phyloP scores from a whole-genome alignment of 2,113 vertebrate species.

The Phalacrocorax aristotelis region DNA sequence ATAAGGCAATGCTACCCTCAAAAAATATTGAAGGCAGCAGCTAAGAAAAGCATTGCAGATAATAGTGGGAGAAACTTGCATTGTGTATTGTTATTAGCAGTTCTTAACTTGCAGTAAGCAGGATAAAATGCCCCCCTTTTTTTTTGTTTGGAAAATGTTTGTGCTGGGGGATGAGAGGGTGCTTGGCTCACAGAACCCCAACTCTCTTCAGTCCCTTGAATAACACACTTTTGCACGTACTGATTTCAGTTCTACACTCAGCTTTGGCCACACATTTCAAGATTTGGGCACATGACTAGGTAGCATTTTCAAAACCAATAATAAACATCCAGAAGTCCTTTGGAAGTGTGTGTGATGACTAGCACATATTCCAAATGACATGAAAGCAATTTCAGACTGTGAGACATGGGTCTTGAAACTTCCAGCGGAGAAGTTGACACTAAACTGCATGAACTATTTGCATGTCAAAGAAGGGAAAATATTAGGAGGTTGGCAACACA shows the following conservation, averaged over 20 bases:
- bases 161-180: background rate
- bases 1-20: background rate
- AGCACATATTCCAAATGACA: fast-evolving
- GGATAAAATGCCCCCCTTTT: background rate
- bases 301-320: background rate
- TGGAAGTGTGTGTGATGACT: background rate
- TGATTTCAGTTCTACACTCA: background rate
- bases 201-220: background rate
- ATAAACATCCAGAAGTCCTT: background rate
- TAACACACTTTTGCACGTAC: background rate
- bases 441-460: background rate
- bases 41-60: background rate
- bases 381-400: background rate
- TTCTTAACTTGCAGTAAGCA: background rate
- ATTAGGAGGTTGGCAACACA: background rate
- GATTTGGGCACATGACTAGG: background rate
- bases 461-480: background rate
- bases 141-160: background rate
- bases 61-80: background rate
- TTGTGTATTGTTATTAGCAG: background rate
- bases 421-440: background rate
- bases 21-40: background rate
- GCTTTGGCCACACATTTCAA: background rate
- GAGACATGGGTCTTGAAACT: background rate
- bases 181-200: background rate